These are phyloP conservation scores for Xiphias gladius DNA, from an alignment of 2,113 vertebrate genomes.

Conservation along the genomic window DNA sequence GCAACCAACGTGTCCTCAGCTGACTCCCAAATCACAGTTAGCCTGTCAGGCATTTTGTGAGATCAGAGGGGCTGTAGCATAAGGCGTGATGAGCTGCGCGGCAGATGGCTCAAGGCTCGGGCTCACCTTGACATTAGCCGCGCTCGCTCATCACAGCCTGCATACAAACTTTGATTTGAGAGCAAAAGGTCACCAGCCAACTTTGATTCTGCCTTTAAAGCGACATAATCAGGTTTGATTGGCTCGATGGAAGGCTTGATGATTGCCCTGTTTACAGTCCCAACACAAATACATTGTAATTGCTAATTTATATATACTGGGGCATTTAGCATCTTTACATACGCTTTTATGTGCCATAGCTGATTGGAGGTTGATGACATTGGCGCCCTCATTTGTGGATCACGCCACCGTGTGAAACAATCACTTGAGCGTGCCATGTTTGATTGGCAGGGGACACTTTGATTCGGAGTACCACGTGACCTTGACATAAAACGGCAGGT, in stretches of 20 bases:
- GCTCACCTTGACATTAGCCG: slow-evolving; percentile 72
- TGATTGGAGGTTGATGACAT: slow-evolving; percentile 47
- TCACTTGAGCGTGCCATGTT: slow-evolving; percentile 13
- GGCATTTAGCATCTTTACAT: slow-evolving; percentile 11
- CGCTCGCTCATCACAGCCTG: slow-evolving; percentile 12
- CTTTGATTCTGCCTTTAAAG: slow-evolving; percentile 50
- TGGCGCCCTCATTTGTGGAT: slow-evolving; percentile 8
- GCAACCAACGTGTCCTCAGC: slow-evolving; percentile 65
- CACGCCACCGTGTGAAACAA: slow-evolving; percentile 10
- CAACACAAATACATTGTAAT: slow-evolving; percentile 3
- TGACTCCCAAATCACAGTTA: slow-evolving; percentile 62
- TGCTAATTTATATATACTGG: background rate
- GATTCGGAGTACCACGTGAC: background rate
- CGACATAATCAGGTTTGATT: slow-evolving; percentile 59
- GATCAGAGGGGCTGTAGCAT: slow-evolving; percentile 60
- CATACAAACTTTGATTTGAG: slow-evolving; percentile 54
- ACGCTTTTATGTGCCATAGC: background rate
- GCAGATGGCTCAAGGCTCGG: slow-evolving; percentile 70
- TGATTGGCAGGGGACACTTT: slow-evolving; percentile 46
- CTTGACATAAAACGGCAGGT: slow-evolving; percentile 8
- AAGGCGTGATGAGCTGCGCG: slow-evolving; percentile 41
- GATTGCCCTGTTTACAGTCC: slow-evolving; percentile 56
- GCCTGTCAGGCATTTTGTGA: slow-evolving; percentile 53
- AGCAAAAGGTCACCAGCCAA: slow-evolving; percentile 37
- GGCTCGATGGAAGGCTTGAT: slow-evolving; percentile 32